Evolutionary conservation across 2,888 invertebrate species (phyloP), one percentile per base, ranked within the genome.

Genomic region (Phrixothrix hirtus): DNA sequence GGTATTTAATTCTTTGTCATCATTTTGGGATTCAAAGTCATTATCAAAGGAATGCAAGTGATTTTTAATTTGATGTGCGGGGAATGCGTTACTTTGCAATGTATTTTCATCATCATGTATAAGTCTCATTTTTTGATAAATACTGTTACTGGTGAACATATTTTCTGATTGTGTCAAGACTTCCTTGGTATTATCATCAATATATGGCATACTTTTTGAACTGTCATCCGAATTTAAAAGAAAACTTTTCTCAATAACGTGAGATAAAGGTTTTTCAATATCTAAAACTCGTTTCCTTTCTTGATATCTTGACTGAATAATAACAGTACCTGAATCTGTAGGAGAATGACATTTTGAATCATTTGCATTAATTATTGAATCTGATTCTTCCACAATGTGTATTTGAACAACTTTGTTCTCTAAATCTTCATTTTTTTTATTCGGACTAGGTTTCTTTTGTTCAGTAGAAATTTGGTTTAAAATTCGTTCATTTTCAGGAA

Each of bases 371-470:
- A 5, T 7, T 21, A 21, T 21, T 15, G 29, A 21, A 2, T 26
- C 41, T 5, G 47, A 6, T n/a, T 48, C 38, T 38, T 54, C 54
- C 9, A 49, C 10, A 9, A 54, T 54, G 12, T 54, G 54, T 44
- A 54, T 44, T 49, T 54, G 44, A 2, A 54, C 54, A 35, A 54
- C 45, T 9, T 49, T 54, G n/a, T 55, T 35, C 39, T 55, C 55
- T 6, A 55, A 13, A 17, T 15, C 7, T 21, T 37, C 14, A 38
- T 41, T 5, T 11, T 32, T 26, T 16, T 10, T n/a, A n/a, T n/a
- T n/a, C n/a, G n/a, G n/a, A n/a, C n/a, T n/a, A n/a, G n/a, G n/a
- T n/a, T n/a, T n/a, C n/a, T n/a, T n/a, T n/a, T n/a, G n/a, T n/a
- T n/a, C n/a, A n/a, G n/a, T n/a, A n/a, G n/a, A n/a, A n/a, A n/a